Percentiles rank a stretch among this genome's conserved stretches.
These are phyloP conservation scores for Alethe diademata DNA, from an alignment of 2,113 vertebrate genomes.

Conservation along the genomic window DNA sequence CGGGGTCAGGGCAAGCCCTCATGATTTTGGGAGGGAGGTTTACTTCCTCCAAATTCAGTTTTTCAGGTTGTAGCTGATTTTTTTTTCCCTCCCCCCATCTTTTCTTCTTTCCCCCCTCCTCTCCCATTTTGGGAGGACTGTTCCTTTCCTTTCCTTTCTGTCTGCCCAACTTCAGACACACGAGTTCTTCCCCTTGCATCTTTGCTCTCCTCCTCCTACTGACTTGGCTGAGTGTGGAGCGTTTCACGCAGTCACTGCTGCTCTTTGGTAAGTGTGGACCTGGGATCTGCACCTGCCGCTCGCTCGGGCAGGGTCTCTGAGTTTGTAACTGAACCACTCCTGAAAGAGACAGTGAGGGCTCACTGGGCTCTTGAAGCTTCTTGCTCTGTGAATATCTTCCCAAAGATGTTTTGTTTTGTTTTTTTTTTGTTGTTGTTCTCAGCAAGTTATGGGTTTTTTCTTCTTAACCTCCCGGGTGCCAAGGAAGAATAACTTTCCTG, in stretches of 20 bases:
- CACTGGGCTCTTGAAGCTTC: conserved; percentile 60
- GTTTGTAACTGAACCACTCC: conserved; percentile 54
- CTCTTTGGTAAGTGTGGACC: conserved; percentile 65
- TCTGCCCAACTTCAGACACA: conserved; percentile 22
- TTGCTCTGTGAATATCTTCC: conserved; percentile 77
- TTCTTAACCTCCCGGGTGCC: background rate
- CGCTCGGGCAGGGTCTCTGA: conserved; percentile 71
- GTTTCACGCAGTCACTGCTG: background rate
- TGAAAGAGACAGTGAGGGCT: conserved; percentile 46
- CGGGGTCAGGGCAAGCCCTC: conserved; percentile 86
- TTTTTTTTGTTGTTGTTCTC: background rate
- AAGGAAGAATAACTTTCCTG: conserved; percentile 44
- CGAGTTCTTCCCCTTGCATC: conserved; percentile 67
- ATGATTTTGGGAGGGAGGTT: conserved; percentile 78
- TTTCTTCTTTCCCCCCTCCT: background rate
- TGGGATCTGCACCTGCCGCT: conserved; percentile 63
- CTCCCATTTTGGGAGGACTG: background rate
- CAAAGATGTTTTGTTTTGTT: conserved; percentile 60
- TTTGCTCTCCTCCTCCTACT: background rate
- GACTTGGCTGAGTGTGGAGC: conserved; percentile 25
- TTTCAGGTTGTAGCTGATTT: conserved; percentile 70
- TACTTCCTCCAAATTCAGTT: conserved; percentile 52
- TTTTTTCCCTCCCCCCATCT: background rate
- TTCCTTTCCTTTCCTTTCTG: conserved; percentile 17
- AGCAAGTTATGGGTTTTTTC: background rate